Percentiles rank a stretch among this genome's conserved stretches.
Conservation (phyloP, 2,888 invertebrate genomes). For the Neria commutata region DNA sequence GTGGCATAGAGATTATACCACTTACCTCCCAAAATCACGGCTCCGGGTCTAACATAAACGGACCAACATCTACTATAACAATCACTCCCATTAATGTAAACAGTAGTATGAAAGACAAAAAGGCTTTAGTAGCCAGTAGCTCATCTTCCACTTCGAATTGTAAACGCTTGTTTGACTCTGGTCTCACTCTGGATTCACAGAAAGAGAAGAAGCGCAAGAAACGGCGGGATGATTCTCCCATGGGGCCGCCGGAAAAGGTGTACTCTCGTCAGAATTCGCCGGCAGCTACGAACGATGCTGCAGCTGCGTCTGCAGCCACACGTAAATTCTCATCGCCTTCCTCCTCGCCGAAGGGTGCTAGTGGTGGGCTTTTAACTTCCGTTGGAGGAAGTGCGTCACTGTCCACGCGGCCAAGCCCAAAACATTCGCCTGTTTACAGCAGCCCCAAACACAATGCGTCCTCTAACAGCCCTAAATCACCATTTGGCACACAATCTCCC, state of each 20-base stretch:
- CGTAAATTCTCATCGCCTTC: constrained; percentile 70
- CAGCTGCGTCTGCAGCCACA: constrained; percentile 65
- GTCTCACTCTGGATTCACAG: constrained; percentile 37
- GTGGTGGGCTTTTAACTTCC: constrained; percentile 36
- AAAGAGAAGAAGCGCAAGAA: constrained; percentile 79
- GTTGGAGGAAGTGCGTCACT: constrained; percentile 39
- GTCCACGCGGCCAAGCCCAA: constrained; percentile 67
- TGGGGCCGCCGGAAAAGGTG: constrained; percentile 75
- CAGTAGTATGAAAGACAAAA: constrained; percentile 13
- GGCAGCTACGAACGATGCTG: constrained; percentile 62
- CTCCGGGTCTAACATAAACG: constrained; percentile 63
- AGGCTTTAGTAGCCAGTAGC: background rate
- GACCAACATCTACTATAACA: constrained; percentile 79
- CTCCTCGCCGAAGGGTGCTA: constrained; percentile 60
- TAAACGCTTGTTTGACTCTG: constrained; percentile 28
- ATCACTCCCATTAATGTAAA: constrained; percentile 75
- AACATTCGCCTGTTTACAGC: constrained; percentile 76
- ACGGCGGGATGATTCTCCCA: constrained; percentile 69
- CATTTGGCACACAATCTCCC: constrained; percentile 77
- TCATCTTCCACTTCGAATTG: constrained; percentile 1
- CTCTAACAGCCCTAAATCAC: constrained; percentile 77
- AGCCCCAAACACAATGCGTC: constrained; percentile 77
- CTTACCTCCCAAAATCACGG: constrained; percentile 64
- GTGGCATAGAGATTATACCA: constrained; percentile 81
- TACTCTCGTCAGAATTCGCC: constrained; percentile 70